phyloP scores from a whole-genome alignment of 2,797 vertebrate genomes.

The Gymnocypris eckloni region DNA sequence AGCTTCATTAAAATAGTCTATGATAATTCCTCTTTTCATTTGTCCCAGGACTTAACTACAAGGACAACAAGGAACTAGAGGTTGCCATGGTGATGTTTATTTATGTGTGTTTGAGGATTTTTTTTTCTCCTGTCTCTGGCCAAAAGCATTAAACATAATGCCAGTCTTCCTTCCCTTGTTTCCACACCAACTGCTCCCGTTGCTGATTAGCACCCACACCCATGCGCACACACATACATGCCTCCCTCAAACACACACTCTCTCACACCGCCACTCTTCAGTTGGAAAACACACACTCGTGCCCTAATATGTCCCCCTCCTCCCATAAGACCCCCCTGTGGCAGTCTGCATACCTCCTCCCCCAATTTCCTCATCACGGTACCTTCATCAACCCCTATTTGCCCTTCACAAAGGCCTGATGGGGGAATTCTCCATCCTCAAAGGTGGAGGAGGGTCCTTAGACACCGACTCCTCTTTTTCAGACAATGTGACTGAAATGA shows the following conservation, averaged over 20 bases:
- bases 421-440: slow-evolving; percentile 24
- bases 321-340: slow-evolving; percentile 31
- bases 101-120: slow-evolving; percentile 19
- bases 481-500: slow-evolving; percentile 4
- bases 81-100: slow-evolving; percentile 63
- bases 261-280: slow-evolving; percentile 47
- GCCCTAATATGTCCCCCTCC: slow-evolving; percentile 27
- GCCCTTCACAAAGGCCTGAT: slow-evolving; percentile 34
- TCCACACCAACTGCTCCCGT: slow-evolving; percentile 17
- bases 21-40: slow-evolving; percentile 68
- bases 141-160: slow-evolving; percentile 45
- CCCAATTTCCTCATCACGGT: slow-evolving; percentile 41
- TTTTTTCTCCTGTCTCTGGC: background rate
- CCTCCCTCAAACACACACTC: background rate
- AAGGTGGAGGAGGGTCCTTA: slow-evolving; percentile 31
- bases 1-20: slow-evolving; percentile 69
- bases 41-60: slow-evolving; percentile 43
- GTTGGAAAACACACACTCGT: background rate
- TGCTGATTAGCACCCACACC: background rate
- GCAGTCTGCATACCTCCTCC: slow-evolving; percentile 13
- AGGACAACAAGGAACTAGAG: slow-evolving; percentile 62
- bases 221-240: slow-evolving; percentile 23
- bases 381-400: slow-evolving; percentile 37
- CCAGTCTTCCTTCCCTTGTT: slow-evolving; percentile 17
- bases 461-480: slow-evolving; percentile 9